These are phyloP conservation scores for Bagarius yarrelli DNA, from an alignment of 2,113 vertebrate genomes.

Conservation along the genomic window DNA sequence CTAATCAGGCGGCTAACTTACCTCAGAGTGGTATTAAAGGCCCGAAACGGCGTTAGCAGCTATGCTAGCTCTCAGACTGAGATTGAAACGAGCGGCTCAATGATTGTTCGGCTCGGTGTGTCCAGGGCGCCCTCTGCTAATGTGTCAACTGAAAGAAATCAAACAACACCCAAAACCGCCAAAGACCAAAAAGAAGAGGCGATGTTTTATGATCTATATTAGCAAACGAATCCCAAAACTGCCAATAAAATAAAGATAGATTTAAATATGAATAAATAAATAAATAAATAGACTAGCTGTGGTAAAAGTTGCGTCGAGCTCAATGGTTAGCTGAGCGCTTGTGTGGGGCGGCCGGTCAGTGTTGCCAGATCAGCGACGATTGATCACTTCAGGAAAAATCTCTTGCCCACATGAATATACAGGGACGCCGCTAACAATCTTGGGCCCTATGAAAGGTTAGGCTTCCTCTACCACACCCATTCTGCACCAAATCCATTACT, in stretches of 20 bases:
- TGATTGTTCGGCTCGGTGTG: neutral
- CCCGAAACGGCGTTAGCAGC: neutral
- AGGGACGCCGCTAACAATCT: too few relatives aligned
- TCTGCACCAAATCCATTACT: too few relatives aligned
- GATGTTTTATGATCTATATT: neutral
- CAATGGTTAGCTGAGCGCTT: neutral
- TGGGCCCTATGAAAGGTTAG: too few relatives aligned
- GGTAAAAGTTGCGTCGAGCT: neutral
- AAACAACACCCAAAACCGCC: neutral
- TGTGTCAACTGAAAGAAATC: neutral
- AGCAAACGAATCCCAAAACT: neutral
- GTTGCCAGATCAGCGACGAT: neutral
- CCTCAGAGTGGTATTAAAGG: neutral
- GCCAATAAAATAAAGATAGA: neutral
- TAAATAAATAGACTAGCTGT: neutral
- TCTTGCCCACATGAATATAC: neutral
- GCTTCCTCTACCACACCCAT: too few relatives aligned
- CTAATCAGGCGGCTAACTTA: neutral
- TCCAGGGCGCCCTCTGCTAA: constrained; percentile 13
- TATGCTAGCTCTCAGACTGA: neutral
- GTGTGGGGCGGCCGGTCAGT: neutral
- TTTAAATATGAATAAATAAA: neutral
- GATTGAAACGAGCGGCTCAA: neutral
- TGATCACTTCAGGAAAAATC: neutral
- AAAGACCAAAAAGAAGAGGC: neutral